A percentile compares a stretch with the other conserved stretches of the same genome.
Conservation (phyloP, 2,888 invertebrate species). For the Pyrgus malvae region DNA sequence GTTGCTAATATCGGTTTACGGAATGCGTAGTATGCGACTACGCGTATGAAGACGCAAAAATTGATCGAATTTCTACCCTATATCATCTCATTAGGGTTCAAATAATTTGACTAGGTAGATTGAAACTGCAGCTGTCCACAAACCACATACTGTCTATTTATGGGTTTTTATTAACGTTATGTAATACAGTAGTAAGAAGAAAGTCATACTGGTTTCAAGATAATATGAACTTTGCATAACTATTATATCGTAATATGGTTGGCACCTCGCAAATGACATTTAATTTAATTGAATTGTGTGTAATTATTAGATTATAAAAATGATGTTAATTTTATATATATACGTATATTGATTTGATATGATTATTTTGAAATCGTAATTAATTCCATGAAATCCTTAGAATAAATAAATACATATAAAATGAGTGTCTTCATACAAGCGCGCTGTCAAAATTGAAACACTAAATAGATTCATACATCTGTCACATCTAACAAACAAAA, state of each 20-base stretch:
- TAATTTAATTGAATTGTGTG: too few species aligned
- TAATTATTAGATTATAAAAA: too few species aligned
- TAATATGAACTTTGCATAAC: neutral
- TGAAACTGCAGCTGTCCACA: slow-evolving; percentile 8
- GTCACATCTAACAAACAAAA: too few species aligned
- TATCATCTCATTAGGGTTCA: neutral
- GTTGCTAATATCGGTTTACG: slow-evolving; percentile 21
- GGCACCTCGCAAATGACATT: too few species aligned
- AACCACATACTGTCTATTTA: neutral
- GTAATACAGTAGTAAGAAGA: slow-evolving; percentile 4
- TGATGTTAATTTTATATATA: too few species aligned
- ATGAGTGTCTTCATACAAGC: too few species aligned
- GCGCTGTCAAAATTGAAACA: too few species aligned
- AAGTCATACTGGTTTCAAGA: neutral
- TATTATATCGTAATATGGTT: neutral
- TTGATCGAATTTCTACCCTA: neutral
- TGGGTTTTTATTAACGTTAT: slow-evolving; percentile 1
- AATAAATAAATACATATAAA: too few species aligned
- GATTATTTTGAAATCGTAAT: too few species aligned
- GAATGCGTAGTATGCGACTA: slow-evolving; percentile 1
- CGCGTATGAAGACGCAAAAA: neutral
- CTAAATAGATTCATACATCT: too few species aligned
- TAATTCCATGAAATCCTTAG: too few species aligned
- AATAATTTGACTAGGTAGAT: neutral
- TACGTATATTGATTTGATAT: too few species aligned